Evolutionary conservation across 2,797 vertebrate species (phyloP), one percentile per base, ranked within the genome.

Genomic region (Chaenodraco wilsoni): DNA sequence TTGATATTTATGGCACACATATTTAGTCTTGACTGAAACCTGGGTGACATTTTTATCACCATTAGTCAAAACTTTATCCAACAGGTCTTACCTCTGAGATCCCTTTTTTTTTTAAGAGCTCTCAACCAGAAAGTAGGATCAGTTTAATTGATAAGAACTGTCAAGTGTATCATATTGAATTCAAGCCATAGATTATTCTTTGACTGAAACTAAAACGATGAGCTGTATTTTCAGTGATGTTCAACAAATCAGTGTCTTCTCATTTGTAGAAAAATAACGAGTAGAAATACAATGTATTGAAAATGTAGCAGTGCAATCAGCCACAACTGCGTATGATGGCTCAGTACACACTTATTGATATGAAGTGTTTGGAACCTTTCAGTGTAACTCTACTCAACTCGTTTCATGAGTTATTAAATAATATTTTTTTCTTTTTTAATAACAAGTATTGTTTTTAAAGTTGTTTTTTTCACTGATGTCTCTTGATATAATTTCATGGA

Each of bases 381-480:
- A 14, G 3, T 44, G 27, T 50, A 7, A 74, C 33, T 59, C 27
- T 1, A 52, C 50, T 6, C 1, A 21, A 12, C 17, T 55, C 31
- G 14, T 49, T 67, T 66, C 1, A 3, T 54, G 12, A 3, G 2
- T 56, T 21, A 60, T 54, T 49, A 31, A 73, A 40, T 31, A 50
- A 68, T 65, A 27, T 40, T 14, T n/a, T 66, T 66, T 2, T 23
- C 14, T 27, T 50, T 69, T 9, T 56, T 43, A 14, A 3, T 2
- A 13, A 19, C 8, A 37, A 37, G 33, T 43, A 7, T 61, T 17
- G 3, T 44, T 64, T 65, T 33, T 70, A 9, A 15, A 44, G 13
- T 60, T 60, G 0, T 31, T 52, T 73, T 4, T 77, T 40, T 49
- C 15, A n/a, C n/a, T 51, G 7, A 15, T 63, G 31, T 60, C 65